Base-by-base conservation (phyloP, 2,797 vertebrate species). In the Ataeniobius toweri region DNA sequence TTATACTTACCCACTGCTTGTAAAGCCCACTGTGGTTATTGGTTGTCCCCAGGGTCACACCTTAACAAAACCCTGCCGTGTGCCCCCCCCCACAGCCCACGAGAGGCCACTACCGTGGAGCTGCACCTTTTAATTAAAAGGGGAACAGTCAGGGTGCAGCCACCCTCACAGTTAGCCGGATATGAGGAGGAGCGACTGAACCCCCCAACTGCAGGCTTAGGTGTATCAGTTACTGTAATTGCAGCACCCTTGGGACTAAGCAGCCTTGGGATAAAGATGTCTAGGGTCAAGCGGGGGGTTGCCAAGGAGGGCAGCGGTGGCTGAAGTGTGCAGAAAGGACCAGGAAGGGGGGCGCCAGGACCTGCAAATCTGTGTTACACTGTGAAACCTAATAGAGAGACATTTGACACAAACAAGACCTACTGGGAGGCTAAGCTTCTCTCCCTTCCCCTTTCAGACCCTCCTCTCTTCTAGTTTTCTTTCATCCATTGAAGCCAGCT, bases 161-260 rank as follows among this genome's bases (percentile, higher is more conserved):
- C 92, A 92, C 90, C 86, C 90, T 92, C 90, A 85, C 84, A 91
- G 93, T 92, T 90, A 83, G 92, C 92, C 93, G 93, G 94, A 95
- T 94, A 94, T 95, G 94, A 94, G 90, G 91, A 88, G 85, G 88
- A 91, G 91, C 86, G 82, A 88, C 22, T 63, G 86, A 91, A 85
- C 86, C 92, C 92, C 91, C 83, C 91, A 93, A 90, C 86, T 89
- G 84, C 80, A n/a, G 86, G 92, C 92, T 94, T 92, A 92, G 94
- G 86, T 93, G 92, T 94, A 95, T 95, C 94, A 93, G 93, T 95
- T 95, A 95, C 94, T 94, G 93, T 94, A 94, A 94, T 92, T 93
- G 92, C 93, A 93, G 92, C 89, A 90, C 92, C 92, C 93, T 80
- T 86, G 91, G 92, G 93, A 93, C 85, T 85, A 83, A 87, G 87